Base-by-base conservation (phyloP, 1,140 invertebrate genomes). In the Pachyrhynchus sulphureomaculatus region DNA sequence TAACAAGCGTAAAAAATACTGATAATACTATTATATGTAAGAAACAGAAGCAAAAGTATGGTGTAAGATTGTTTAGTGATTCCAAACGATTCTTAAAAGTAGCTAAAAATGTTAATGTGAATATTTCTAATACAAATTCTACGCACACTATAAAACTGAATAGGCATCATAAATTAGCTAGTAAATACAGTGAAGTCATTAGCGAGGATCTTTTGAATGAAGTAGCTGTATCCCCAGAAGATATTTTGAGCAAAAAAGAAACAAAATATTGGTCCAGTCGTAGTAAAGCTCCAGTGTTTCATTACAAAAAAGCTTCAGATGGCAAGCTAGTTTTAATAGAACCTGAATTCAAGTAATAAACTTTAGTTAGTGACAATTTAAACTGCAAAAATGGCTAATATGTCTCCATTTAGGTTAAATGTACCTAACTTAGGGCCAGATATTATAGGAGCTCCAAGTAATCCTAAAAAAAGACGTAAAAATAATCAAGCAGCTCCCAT, bases 391-490 rank as follows among this genome's bases (percentile, higher is more conserved):
- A 87, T 86, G 84, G 85, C 84, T 83, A 84, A 87, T 73, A 84
- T 87, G 83, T 81, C 84, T 68, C 83, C 84, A 67, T 87, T 86
- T 76, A 80, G 85, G 76, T 77, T 86, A 73, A 84, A 84, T 70
- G 84, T 84, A 68, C 82, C 83, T 59, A 84, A 83, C 53, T 72
- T 85, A 54, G 83, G 82, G 41, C 56, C 77, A 20, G 79, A 79
- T 61, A 81, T 84, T 63, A 80, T 83, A 52, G 82, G 84, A 71
- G 84, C 84, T 65, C 84, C 84, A 62, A 82, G 84, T 66, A 87
- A 86, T 75, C 84, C 85, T 32, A 87, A 87, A 71, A 87, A 86
- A 73, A 72, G 85, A 57, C 80, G 85, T 73, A 86, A 86, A 82
- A 87, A 85, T 65, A 80, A 83, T 64, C 78, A 83, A 70, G 76